Conservation (phyloP, 2,888 invertebrate genomes). For the Cerastis leucographa region DNA sequence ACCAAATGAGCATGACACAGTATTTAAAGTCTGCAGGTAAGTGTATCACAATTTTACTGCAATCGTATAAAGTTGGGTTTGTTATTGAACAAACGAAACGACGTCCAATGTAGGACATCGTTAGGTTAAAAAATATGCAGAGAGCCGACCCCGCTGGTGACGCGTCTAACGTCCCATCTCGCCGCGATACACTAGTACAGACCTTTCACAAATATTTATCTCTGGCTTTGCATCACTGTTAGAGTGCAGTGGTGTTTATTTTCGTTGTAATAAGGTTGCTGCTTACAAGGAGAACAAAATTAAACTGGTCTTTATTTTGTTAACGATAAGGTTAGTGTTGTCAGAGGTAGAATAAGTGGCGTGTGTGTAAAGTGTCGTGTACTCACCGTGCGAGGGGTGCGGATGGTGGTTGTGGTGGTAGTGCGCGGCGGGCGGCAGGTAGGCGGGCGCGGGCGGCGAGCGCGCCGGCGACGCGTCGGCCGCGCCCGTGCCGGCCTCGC, state of each 20-base stretch:
- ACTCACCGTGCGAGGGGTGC: constrained; percentile 77
- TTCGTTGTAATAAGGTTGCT: not conserved
- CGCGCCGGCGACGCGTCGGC: constrained; percentile 90
- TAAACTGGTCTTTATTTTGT: not conserved
- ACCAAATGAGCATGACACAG: not conserved
- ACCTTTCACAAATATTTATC: not conserved
- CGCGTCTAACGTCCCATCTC: not conserved
- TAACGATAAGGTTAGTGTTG: not conserved
- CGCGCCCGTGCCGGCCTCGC: constrained; percentile 84
- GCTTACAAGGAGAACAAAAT: not conserved
- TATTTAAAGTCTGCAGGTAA: not conserved
- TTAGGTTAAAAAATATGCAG: not conserved
- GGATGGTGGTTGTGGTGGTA: constrained; percentile 84
- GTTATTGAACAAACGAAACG: not conserved
- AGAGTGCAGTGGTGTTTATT: not conserved
- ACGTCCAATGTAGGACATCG: not conserved
- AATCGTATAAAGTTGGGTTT: not conserved
- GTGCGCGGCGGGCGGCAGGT: constrained; percentile 86
- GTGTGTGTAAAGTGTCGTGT: not conserved
- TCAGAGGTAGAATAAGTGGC: not conserved
- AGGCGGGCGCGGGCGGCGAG: constrained; percentile 92
- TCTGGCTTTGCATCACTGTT: not conserved
- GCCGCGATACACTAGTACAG: not conserved
- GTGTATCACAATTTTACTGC: not conserved
- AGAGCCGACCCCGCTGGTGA: not conserved